Conservation (phyloP, 2,888 invertebrate species). For the Drosophila helvetica region DNA sequence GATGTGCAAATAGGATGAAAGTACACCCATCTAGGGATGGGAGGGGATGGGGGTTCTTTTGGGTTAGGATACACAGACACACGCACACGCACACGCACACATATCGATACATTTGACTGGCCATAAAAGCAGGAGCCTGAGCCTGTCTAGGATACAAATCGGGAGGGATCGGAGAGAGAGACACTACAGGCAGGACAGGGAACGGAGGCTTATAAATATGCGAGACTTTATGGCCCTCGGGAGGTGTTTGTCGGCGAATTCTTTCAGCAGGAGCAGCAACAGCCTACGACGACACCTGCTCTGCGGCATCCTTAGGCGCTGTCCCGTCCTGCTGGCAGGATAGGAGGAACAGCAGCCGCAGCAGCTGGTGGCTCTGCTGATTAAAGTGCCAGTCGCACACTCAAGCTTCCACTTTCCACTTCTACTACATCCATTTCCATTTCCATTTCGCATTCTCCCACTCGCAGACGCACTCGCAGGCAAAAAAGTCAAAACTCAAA, state of each 20-base stretch:
- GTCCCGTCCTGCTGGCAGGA: background rate
- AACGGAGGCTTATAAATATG: conserved; percentile 46
- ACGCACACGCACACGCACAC: background rate
- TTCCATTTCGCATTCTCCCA: background rate
- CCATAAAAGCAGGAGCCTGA: conserved; percentile 43
- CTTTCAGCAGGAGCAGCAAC: conserved; percentile 13
- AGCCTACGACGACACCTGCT: conserved; percentile 36
- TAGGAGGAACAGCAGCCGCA: conserved; percentile 10
- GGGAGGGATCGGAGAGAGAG: conserved; percentile 4
- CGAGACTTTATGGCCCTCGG: conserved; percentile 48
- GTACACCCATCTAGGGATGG: background rate
- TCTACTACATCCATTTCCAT: background rate
- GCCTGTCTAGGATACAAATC: conserved; percentile 28
- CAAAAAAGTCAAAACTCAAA: conserved; percentile 49
- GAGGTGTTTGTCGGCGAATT: conserved; percentile 31
- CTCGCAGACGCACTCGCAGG: conserved; percentile 11
- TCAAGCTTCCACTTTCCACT: background rate
- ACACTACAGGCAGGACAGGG: conserved; percentile 6
- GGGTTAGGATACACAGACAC: background rate
- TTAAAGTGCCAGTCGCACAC: conserved; percentile 53
- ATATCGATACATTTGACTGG: conserved; percentile 37
- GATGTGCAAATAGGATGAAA: conserved; percentile 37
- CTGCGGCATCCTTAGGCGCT: background rate
- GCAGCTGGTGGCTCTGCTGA: conserved; percentile 57
- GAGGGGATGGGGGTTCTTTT: background rate